These are phyloP conservation scores for Laticauda colubrina DNA, from an alignment of 2,113 vertebrate genomes.

Conservation along the genomic window DNA sequence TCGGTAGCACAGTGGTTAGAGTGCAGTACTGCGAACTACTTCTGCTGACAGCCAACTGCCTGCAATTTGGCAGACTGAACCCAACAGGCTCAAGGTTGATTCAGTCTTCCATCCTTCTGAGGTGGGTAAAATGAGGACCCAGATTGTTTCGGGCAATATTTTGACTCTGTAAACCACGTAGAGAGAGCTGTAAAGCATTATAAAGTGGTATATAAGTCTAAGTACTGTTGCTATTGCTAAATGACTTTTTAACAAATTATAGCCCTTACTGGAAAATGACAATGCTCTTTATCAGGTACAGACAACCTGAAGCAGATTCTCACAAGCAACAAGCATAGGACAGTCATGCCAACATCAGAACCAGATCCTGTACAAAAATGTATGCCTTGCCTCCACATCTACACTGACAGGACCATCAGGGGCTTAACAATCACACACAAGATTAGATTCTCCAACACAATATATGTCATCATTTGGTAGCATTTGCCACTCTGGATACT, in stretches of 20 bases:
- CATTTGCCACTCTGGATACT: not conserved
- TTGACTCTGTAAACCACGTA: too few relatives aligned
- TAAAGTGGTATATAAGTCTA: too few relatives aligned
- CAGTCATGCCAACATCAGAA: not conserved
- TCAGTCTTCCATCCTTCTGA: too few relatives aligned
- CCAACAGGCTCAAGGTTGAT: too few relatives aligned
- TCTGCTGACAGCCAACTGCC: too few relatives aligned
- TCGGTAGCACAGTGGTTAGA: too few relatives aligned
- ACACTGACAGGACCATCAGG: not conserved
- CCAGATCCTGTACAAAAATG: not conserved
- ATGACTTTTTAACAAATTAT: not conserved
- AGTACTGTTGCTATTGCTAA: too few relatives aligned
- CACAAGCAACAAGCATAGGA: not conserved
- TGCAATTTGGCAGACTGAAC: too few relatives aligned
- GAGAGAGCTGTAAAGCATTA: too few relatives aligned
- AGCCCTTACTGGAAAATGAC: not conserved
- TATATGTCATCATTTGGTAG: not conserved
- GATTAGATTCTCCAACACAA: not conserved
- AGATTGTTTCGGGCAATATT: too few relatives aligned
- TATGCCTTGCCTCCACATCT: not conserved
- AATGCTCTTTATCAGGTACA: not conserved
- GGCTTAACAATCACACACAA: not conserved
- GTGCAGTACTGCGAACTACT: too few relatives aligned
- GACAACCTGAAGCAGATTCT: not conserved
- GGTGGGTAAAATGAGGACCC: too few relatives aligned